These are phyloP conservation scores for Trididemnum nubilum DNA, from an alignment of 23 tunicate genomes.

Conservation along the genomic window DNA sequence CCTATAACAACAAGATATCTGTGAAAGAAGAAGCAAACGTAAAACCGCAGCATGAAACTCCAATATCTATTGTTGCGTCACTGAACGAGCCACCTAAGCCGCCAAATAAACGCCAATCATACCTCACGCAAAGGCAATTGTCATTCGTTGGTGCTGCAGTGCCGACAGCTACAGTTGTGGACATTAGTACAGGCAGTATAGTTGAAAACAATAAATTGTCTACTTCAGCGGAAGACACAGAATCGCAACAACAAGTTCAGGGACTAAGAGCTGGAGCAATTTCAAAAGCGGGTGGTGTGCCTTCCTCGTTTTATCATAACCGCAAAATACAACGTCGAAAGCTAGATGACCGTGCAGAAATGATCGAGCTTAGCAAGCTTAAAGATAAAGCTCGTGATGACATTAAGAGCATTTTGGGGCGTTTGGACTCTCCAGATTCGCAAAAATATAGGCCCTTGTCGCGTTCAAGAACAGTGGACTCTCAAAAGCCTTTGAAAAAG, in stretches of 20 bases:
- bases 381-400: conserved; percentile 24
- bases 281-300: conserved; percentile 28
- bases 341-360: conserved; percentile 30
- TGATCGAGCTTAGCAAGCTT: conserved; percentile 16
- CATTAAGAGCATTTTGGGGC: conserved; percentile 2
- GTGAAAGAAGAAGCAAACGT: background rate
- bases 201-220: background rate
- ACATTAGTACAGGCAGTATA: conserved; percentile 59
- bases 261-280: background rate
- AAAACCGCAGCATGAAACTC: conserved; percentile 4
- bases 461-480: background rate
- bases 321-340: conserved; percentile 25
- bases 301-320: conserved; percentile 46
- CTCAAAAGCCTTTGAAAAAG: background rate
- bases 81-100: conserved; percentile 2
- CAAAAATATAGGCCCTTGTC: background rate
- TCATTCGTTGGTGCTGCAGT: conserved; percentile 22
- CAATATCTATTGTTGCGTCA: background rate
- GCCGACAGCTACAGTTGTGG: conserved; percentile 61
- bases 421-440: background rate
- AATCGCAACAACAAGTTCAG: background rate
- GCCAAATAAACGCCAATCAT: background rate
- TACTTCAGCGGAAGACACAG: background rate
- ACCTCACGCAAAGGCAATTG: conserved; percentile 33
- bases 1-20: conserved; percentile 23